Evolutionary conservation across 2,888 invertebrate species (phyloP).

Genomic region (Philhelius pedissequus): DNA sequence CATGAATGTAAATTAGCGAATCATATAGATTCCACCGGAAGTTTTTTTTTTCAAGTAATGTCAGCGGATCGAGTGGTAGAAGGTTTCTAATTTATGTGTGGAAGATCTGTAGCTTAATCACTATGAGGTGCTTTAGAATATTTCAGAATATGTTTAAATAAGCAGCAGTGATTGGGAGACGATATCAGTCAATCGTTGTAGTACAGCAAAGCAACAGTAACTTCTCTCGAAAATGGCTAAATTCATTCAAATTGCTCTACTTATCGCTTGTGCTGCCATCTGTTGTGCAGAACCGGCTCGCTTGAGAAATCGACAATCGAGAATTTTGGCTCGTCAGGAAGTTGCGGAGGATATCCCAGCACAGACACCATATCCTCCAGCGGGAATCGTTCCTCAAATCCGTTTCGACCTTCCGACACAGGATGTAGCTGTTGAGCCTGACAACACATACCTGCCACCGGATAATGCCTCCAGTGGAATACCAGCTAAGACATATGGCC

Average conservation of each 20-base stretch:
- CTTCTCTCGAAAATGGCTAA: constrained; percentile 33
- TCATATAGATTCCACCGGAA: constrained; percentile 31
- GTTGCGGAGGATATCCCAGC: constrained; percentile 31
- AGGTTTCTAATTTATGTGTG: constrained; percentile 49
- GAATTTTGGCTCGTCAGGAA: constrained; percentile 33
- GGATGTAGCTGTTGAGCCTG: constrained; percentile 69
- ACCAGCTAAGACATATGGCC: constrained; percentile 72
- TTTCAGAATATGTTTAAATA: constrained; percentile 54
- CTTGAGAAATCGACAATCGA: constrained; percentile 25
- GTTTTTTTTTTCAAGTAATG: constrained; percentile 11
- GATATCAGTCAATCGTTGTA: constrained; percentile 44
- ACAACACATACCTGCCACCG: constrained; percentile 72
- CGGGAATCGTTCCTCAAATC: constrained; percentile 73
- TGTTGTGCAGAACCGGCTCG: constrained; percentile 38
- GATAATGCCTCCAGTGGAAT: constrained; percentile 59
- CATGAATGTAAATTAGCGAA: constrained; percentile 44
- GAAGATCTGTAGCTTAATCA: neutral
- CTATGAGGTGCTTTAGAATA: neutral
- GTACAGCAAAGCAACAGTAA: constrained; percentile 12
- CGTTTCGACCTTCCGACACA: constrained; percentile 74
- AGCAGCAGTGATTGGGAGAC: neutral
- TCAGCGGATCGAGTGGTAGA: constrained; percentile 25
- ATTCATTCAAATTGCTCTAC: constrained; percentile 28
- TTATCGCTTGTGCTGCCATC: constrained; percentile 3
- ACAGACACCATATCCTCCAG: constrained; percentile 74